Evolutionary conservation across 2,888 invertebrate species (phyloP), one percentile per base, ranked within the genome.

Genomic region (Branchipolynoe longqiensis): DNA sequence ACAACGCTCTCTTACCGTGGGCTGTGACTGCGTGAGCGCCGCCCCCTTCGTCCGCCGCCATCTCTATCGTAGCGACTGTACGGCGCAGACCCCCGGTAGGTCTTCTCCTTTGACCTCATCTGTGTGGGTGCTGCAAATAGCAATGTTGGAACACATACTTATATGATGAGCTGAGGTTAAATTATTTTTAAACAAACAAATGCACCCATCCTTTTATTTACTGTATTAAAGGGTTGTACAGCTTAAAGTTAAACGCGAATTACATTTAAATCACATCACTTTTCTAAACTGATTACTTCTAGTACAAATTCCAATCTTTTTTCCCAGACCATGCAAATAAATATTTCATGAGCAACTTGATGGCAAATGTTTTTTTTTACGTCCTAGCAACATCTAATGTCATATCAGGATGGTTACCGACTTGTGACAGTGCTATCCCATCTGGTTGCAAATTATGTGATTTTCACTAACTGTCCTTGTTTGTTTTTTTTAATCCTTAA

Each of bases 101-200:
- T n/a, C 56, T 74, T 74, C 25, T 87, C 87, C 54, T 85, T 85
- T 14, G 82, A 25, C 14, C 87, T 82, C 87, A 87, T 87, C 85
- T 85, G 83, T 58, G 64, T 38, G 18, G 87, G 87, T 40, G 87
- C 87, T 87, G 83, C 36, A 85, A 85, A 48, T 69, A 81, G 14
- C 25, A 54, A 41, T 56, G 54, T 25, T 4, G 12, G 14, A 58
- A 25, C 4, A 4, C 12, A 8, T 14, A 18, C n/a, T 58, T 58
- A 48, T 8, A 12, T 48, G 8, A 18, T 48, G 8, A 18, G 8
- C 18, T 12, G 18, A 48, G 18, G 18, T 12, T 48, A 48, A 8
- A 18, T 48, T 48, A 12, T 48, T 48, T 48, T 48, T 12, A 48
- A 12, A 12, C 48, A 48, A 48, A 48, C 8, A 8, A 18, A 12